Percentiles rank a stretch among this genome's conserved stretches.
These are phyloP conservation scores for Cephus sareptanus DNA, from an alignment of 2,888 invertebrate species.

Conservation along the genomic window DNA sequence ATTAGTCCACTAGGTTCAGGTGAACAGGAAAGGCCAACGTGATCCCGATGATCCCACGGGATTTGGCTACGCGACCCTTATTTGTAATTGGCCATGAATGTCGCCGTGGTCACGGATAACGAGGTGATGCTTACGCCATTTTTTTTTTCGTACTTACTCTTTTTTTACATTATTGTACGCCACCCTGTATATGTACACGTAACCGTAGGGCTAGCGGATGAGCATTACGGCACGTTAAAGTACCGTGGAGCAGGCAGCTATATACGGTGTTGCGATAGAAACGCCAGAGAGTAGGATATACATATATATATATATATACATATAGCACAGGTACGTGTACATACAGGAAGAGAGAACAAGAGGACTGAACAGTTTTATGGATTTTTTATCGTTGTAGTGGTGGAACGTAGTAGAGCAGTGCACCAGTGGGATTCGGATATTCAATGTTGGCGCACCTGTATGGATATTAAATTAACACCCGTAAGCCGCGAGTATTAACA, in stretches of 20 bases:
- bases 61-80: constrained; percentile 39
- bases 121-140: constrained; percentile 17
- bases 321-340: constrained; percentile 8
- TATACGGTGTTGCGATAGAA: neutral
- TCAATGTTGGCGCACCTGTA: constrained; percentile 67
- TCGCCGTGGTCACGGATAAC: constrained; percentile 14
- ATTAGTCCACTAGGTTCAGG: constrained; percentile 22
- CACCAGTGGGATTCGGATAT: constrained; percentile 65
- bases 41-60: constrained; percentile 41
- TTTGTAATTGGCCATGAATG: constrained; percentile 46
- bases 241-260: neutral
- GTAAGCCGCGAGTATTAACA: constrained; percentile 67
- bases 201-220: constrained; percentile 20
- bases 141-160: neutral
- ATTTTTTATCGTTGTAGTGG: constrained; percentile 59
- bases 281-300: neutral
- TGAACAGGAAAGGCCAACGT: constrained; percentile 28
- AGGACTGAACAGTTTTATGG: constrained; percentile 57
- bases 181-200: neutral
- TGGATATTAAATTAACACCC: constrained; percentile 67
- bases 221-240: neutral
- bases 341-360: constrained; percentile 16
- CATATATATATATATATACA: neutral
- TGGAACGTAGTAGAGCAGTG: constrained; percentile 32
- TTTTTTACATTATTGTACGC: neutral